Conservation (phyloP, 35 echinoderm and acorn worm genomes). For the Lytechinus pictus region DNA sequence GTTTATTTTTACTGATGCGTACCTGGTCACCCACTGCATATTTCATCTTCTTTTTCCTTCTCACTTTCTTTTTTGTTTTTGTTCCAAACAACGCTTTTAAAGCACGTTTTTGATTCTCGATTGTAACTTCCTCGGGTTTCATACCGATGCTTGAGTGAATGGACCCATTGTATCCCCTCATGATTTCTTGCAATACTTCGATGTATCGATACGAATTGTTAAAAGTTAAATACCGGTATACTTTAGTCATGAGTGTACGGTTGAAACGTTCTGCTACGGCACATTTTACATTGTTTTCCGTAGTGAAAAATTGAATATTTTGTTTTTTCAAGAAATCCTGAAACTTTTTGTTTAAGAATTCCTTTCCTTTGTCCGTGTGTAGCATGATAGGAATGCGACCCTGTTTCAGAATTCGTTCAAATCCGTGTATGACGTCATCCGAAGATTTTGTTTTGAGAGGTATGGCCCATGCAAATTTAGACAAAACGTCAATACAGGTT, state of each 20-base stretch:
- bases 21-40: too few species aligned
- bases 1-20: too few species aligned
- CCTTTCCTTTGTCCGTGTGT: constrained; percentile 7
- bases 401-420: constrained; percentile 55
- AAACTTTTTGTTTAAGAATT: constrained; percentile 60
- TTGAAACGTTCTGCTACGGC: too few species aligned
- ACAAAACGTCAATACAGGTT: too few species aligned
- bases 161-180: constrained; percentile 45
- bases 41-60: too few species aligned
- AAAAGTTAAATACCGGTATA: constrained; percentile 76
- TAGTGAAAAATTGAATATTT: too few species aligned
- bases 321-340: constrained; percentile 34
- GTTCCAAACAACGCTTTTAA: too few species aligned
- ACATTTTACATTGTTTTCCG: constrained; percentile 73
- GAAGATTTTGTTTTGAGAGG: constrained; percentile 66
- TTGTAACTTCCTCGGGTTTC: constrained; percentile 38
- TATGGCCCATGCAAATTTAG: too few species aligned
- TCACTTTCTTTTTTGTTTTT: too few species aligned
- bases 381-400: constrained; percentile 37
- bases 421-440: not conserved
- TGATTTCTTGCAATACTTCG: constrained; percentile 29
- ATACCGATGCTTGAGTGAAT: constrained; percentile 70
- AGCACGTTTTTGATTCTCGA: constrained; percentile 35
- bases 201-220: constrained; percentile 61
- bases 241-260: constrained; percentile 67